Evolutionary conservation across 1,140 invertebrate genomes (phyloP), one percentile per base, ranked within the genome.

Genomic region (Drosophila insularis): DNA sequence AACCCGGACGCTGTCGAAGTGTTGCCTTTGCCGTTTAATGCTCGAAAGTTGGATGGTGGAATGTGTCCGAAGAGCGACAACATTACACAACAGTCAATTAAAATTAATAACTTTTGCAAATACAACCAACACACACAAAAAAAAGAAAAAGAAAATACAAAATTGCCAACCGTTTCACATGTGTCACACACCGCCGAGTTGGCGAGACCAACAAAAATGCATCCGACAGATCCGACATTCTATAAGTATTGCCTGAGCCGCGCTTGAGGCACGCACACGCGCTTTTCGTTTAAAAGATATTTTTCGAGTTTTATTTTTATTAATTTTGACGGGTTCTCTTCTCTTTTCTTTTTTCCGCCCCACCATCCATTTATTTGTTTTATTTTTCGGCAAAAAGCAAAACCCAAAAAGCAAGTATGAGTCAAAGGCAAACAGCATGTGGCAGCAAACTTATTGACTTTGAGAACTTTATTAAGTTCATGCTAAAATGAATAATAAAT

Each of bases 51-150:
- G 78, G 78, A 55, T 74, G 21, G 46, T 55, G 80, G 74, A 78
- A 81, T 81, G 70, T 60, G 78, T 43, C 23, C 39, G 35, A 50
- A 68, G 55, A 70, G 70, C 78, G 71, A 86, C 74, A 75, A 87
- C 79, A 86, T 86, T 86, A 86, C 82, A 86, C 82, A 86, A 86
- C 82, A 86, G 82, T 86, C 82, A 86, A 86, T 86, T 86, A 87
- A 86, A 86, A 86, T 87, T 86, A 86, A 86, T 86, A 86, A 86
- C 82, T 86, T 82, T 87, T 68, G 82, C 82, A 87, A 80, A 70
- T 71, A 74, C 67, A 62, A 55, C n/a, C n/a, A n/a, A n/a, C n/a
- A n/a, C 27, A 27, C 27, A 27, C 61, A 55, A 23, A 27, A 27
- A 56, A 21, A 74, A 43, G 46, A 56, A 23, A 73, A 23, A 56